A percentile compares a stretch with the other conserved stretches of the same genome.
Conservation (phyloP, 2,113 vertebrate genomes). For the Hippoglossus stenolepis region DNA sequence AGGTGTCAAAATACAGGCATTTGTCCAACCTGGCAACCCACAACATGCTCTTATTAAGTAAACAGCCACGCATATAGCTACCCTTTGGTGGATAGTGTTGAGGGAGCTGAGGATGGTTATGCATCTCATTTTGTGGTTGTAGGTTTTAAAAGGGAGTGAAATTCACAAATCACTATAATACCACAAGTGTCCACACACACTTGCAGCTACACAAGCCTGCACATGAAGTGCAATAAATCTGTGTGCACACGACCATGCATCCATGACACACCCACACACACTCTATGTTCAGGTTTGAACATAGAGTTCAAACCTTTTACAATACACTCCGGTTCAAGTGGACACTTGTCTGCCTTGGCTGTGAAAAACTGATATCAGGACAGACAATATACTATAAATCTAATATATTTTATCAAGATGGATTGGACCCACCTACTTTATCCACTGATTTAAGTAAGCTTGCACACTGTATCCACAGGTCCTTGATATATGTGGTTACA, state of each 20-base stretch:
- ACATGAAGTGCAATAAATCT: background rate
- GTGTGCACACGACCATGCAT: constrained; percentile 1
- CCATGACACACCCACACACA: background rate
- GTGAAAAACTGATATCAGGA: background rate
- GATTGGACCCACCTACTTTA: background rate
- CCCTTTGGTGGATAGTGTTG: background rate
- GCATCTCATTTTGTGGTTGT: background rate
- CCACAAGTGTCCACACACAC: background rate
- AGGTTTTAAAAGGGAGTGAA: background rate
- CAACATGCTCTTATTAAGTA: no score
- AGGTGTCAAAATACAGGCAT: no score
- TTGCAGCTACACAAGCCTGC: background rate
- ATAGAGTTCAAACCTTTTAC: background rate
- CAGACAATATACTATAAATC: background rate
- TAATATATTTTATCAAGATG: background rate
- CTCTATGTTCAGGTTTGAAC: background rate
- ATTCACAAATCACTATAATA: background rate
- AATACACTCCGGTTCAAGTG: background rate
- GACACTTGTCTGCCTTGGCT: constrained; percentile 10
- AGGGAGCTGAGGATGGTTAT: no score
- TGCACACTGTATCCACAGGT: no score
- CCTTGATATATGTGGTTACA: no score
- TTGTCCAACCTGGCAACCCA: no score
- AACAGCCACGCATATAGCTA: no score
- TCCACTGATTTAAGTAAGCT: background rate